phyloP scores from a whole-genome alignment of 2,888 invertebrate genomes.

The Drepanosiphum platanoidis region DNA sequence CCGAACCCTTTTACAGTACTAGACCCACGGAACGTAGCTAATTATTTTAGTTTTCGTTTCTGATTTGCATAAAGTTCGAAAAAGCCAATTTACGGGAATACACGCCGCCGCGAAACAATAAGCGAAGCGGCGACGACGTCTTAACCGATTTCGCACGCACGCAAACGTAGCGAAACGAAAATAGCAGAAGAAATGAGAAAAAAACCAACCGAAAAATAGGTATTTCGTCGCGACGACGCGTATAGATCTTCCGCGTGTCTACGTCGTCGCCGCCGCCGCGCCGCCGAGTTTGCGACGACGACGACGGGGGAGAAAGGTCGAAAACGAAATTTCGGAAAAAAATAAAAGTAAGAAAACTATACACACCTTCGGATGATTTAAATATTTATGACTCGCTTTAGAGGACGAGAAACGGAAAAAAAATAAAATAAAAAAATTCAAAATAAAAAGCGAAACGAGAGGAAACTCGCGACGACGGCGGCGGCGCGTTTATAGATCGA shows the following conservation, averaged over 20 bases:
- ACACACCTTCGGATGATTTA: neutral
- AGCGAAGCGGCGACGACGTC: neutral
- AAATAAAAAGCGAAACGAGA: neutral
- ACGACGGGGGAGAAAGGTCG: too few species aligned
- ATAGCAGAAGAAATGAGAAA: too few species aligned
- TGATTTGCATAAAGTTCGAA: neutral
- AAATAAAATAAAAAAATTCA: too few species aligned
- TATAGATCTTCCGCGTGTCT: too few species aligned
- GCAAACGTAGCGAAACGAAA: neutral
- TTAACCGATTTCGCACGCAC: neutral
- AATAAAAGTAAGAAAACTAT: neutral
- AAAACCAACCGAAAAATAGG: too few species aligned
- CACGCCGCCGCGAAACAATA: neutral
- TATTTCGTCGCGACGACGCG: too few species aligned
- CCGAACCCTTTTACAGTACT: neutral
- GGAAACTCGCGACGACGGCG: neutral
- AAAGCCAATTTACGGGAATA: neutral
- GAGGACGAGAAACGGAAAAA: neutral
- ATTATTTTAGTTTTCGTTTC: neutral
- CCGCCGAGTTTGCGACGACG: too few species aligned
- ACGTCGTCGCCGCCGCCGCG: too few species aligned
- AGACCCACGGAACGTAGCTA: neutral
- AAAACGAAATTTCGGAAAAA: neutral
- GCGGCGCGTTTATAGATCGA: neutral
- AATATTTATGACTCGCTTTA: constrained; percentile 32